phyloP scores from a whole-genome alignment of 2,888 invertebrate genomes.

The Alsophila aescularia region DNA sequence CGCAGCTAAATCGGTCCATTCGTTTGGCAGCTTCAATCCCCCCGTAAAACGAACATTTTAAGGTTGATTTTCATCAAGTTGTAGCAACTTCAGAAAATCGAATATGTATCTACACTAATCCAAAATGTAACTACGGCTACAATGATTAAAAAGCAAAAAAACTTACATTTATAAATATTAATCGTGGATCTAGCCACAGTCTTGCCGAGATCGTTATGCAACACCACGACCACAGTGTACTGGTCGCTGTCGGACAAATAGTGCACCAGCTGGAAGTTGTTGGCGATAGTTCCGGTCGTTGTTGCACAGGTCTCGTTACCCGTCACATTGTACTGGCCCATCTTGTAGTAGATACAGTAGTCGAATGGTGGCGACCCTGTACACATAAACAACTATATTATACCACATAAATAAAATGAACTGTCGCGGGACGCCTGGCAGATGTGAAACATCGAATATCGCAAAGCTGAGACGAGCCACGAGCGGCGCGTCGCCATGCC shows the following conservation, averaged over 20 bases:
- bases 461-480: too few species aligned
- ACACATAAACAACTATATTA: not conserved
- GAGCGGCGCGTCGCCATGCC: too few species aligned
- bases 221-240: slow-evolving; percentile 91
- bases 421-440: too few species aligned
- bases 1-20: too few species aligned
- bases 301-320: slow-evolving; percentile 89
- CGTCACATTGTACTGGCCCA: slow-evolving; percentile 88
- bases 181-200: slow-evolving; percentile 88
- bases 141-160: too few species aligned
- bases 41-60: too few species aligned
- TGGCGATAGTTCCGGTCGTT: slow-evolving; percentile 69
- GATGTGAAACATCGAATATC: too few species aligned
- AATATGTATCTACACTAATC: not conserved
- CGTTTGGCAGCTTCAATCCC: too few species aligned
- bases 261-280: slow-evolving; percentile 86
- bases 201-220: slow-evolving; percentile 90
- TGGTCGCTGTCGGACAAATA: slow-evolving; percentile 89
- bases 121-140: too few species aligned
- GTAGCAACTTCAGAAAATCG: too few species aligned
- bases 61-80: too few species aligned
- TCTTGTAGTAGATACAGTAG: slow-evolving; percentile 87
- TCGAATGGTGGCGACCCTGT: slow-evolving; percentile 88
- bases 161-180: slow-evolving; percentile 92
- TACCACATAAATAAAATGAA: too few species aligned